Percentiles rank a stretch among this genome's conserved stretches.
Evolutionary conservation across 2,113 vertebrate species (phyloP).

Genomic region (Catagonus wagneri): DNA sequence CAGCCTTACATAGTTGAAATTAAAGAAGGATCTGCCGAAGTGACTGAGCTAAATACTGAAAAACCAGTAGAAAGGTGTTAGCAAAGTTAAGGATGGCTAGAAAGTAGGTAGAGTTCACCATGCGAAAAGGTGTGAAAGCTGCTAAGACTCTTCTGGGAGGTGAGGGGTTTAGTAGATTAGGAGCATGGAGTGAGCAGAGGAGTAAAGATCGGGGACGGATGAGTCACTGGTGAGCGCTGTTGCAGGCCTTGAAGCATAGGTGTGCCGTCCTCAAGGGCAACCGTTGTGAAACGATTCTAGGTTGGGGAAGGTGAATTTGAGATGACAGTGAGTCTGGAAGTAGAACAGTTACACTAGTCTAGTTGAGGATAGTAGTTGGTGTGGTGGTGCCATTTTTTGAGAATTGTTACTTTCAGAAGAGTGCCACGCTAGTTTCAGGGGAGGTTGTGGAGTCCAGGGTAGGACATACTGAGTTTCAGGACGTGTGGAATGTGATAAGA

Average conservation of each 20-base stretch:
- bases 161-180: not conserved
- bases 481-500: constrained; percentile 32
- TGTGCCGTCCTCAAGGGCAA: not conserved
- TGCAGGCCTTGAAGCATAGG: not conserved
- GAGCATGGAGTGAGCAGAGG: not conserved
- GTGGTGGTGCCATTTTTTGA: not conserved
- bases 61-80: constrained; percentile 19
- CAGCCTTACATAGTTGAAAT: not conserved
- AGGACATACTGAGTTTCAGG: not conserved
- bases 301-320: not conserved
- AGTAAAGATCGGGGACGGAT: not conserved
- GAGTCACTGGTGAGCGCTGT: not conserved
- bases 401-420: constrained; percentile 23
- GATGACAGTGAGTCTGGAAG: not conserved
- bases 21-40: not conserved
- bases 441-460: not conserved
- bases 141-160: not conserved
- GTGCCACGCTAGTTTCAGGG: not conserved
- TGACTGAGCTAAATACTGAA: not conserved
- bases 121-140: not conserved
- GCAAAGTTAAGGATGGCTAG: not conserved
- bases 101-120: not conserved
- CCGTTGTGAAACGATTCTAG: not conserved
- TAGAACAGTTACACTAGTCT: not conserved
- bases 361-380: not conserved